Base-by-base conservation (phyloP, 2,888 invertebrate species). In the Rhagonycha fulva region DNA sequence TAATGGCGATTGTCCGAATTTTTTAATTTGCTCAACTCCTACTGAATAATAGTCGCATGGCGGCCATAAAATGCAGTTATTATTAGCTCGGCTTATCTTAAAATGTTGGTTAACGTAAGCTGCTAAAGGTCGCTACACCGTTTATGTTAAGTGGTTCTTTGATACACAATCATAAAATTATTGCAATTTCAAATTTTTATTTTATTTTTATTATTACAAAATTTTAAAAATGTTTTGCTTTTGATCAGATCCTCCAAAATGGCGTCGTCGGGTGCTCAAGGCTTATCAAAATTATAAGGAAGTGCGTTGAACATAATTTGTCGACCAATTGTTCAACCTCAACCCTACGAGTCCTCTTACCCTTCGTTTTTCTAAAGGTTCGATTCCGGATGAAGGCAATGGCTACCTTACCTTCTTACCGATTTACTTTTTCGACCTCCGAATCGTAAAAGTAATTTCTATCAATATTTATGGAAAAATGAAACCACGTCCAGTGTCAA, bases 21-120 rank as follows among this genome's bases (percentile, higher is more conserved):
- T 47, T 47, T 47, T 47, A 47, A 47, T 47, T 47, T n/a, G 47
- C 47, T 47, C 47, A 47, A 47, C 47, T 47, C 47, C 47, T 47
- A 47, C 47, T 47, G 47, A 47, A 47, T 47, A n/a, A 47, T 47
- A 47, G 47, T 62, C 72, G 68, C 75, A 78, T 73, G 75, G 67
- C 77, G 62, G 75, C 73, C 14, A 71, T 78, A 78, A 75, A 78
- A 75, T 75, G 77, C 77, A 75, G 77, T 78, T 78, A 78, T 78
- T 78, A 78, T 78, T 78, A 78, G 75, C 77, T 71, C 75, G 66
- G 75, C 70, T 78, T 78, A 78, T 78, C 77, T 73, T 61, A 66
- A 32, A 74, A 67, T 71, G 72, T 70, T 76, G 63, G 63, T 66
- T 70, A 76, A 76, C 72, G 76, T 76, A 66, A 71, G 74, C 68